Evolutionary conservation across 2,113 vertebrate species (phyloP).

Genomic region (Dicentrarchus labrax): DNA sequence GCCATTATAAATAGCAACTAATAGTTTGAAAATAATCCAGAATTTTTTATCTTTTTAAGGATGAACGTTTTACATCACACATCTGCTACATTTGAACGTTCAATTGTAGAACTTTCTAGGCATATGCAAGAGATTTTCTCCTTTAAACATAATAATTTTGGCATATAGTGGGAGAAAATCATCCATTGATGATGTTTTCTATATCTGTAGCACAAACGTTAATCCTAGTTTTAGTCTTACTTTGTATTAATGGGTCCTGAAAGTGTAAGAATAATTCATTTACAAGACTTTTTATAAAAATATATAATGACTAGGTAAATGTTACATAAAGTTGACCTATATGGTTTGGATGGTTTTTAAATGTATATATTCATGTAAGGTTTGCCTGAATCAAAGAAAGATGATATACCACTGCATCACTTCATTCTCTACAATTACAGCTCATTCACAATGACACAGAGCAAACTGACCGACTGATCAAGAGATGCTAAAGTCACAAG

Average conservation of each 20-base stretch:
- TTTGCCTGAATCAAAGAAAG: not conserved
- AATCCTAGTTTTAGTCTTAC: not conserved
- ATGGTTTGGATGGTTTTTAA: not conserved
- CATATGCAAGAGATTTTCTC: not conserved
- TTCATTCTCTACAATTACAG: not conserved
- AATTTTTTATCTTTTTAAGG: conserved; percentile 9
- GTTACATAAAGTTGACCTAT: not conserved
- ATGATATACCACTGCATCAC: not conserved
- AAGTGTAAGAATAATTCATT: not conserved
- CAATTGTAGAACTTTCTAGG: not conserved
- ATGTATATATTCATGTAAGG: not conserved
- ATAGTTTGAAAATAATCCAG: not conserved
- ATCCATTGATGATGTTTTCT: not conserved
- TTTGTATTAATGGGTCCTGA: not conserved
- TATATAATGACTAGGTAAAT: not conserved
- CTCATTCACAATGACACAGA: not conserved
- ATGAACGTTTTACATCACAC: not conserved
- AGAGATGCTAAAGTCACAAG: not conserved
- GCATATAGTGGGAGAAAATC: not conserved
- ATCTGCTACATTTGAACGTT: not conserved
- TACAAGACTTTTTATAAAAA: not conserved
- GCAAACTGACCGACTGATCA: not conserved
- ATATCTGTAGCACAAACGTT: not conserved
- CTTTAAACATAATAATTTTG: not conserved
- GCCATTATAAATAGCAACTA: not conserved